Evolutionary conservation across 2,113 vertebrate genomes (phyloP).

Genomic region (Antechinus flavipes): DNA sequence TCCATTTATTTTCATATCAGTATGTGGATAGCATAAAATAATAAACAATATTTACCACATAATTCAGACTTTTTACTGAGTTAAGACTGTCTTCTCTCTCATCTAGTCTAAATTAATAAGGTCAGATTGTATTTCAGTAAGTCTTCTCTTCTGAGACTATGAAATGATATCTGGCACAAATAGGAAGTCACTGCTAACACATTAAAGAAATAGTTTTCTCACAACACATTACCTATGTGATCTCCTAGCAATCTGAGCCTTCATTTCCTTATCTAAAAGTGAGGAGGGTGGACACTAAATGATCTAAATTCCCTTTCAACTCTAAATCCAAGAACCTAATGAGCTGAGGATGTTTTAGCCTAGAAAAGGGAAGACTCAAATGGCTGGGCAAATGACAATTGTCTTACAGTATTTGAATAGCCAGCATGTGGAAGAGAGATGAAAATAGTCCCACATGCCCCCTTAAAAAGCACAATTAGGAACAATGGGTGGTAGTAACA

Average conservation of each 20-base stretch:
- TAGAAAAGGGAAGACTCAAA: background rate
- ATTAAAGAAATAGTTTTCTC: background rate
- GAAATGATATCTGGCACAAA: background rate
- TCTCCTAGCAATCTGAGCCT: background rate
- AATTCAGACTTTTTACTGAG: conserved; percentile 28
- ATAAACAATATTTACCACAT: background rate
- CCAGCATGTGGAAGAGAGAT: too few relatives aligned
- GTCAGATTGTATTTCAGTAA: background rate
- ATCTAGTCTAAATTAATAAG: background rate
- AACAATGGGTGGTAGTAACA: background rate
- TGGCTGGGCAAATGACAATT: background rate
- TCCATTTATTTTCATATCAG: background rate
- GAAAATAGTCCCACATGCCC: too few relatives aligned
- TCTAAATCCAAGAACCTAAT: background rate
- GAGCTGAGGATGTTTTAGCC: background rate
- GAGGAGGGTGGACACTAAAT: background rate
- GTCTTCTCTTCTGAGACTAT: background rate
- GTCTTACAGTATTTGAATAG: background rate
- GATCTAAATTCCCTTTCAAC: background rate
- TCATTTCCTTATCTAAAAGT: background rate
- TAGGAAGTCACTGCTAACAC: background rate
- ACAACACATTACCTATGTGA: background rate
- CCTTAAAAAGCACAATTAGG: background rate
- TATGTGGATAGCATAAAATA: background rate
- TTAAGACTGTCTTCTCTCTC: background rate